Base-by-base conservation (phyloP, 2,113 vertebrate genomes). In the Anguilla rostrata region DNA sequence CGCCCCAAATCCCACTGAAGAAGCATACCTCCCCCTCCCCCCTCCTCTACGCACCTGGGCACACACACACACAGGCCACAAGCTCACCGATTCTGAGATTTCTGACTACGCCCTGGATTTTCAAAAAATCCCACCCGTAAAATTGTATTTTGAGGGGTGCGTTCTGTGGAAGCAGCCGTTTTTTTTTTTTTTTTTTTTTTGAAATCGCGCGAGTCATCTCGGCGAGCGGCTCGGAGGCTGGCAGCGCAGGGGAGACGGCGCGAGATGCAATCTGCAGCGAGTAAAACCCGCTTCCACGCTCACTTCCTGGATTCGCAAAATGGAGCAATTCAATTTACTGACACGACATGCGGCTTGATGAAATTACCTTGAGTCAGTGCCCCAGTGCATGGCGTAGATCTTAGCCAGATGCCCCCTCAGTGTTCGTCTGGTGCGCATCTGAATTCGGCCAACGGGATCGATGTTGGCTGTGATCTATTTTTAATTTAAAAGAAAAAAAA, bases 361-460 rank as follows among this genome's bases (percentile, higher is more conserved):
- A 81, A 84, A 94, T 91, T 94, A 99, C 98, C 98, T 98, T 82
- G 98, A 99, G 94, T 99, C 98, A 83, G 98, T 98, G 90, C 98
- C 98, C 98, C 98, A 99, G 93, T 99, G 98, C 98, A 99, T 99
- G 95, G 98, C 98, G 89, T 99, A 99, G 95, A 99, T 99, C 96
- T 99, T 99, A 91, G 98, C 98, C 97, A 99, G 92, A 94, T 99
- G 98, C 84, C 98, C 98, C 92, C 98, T 96, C 92, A 99, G 96
- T 5, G 98, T 99, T 92, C 98, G 97, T 93, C 98, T 96, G 89
- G 98, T 99, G 88, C 98, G 97, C 98, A 99, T 99, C 89, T 99
- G 98, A 93, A 99, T 99, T 94, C 98, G 96, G 86, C 98, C 98
- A 93, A 99, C 98, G 0, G 98, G 98, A 94, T 99, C 98, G 20